Percentiles rank a stretch among this genome's conserved stretches.
These are phyloP conservation scores for Notoglanidium macrostoma DNA, from an alignment of 2,797 vertebrate species.

Conservation along the genomic window DNA sequence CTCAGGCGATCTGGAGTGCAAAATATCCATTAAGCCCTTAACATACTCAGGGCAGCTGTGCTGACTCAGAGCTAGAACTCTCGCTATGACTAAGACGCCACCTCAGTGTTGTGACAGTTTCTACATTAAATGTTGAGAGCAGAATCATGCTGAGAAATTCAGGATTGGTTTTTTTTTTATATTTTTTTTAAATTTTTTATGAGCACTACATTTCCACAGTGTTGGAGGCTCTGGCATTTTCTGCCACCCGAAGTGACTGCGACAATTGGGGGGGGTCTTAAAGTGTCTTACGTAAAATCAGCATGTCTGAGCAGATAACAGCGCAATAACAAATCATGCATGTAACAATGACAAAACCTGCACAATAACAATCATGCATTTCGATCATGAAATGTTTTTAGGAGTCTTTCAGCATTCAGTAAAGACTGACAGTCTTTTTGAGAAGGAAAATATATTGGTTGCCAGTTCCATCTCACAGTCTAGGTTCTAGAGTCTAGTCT, in stretches of 20 bases:
- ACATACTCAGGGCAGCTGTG: neutral
- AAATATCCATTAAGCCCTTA: conserved; percentile 5
- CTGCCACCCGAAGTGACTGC: conserved; percentile 32
- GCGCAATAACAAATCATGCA: conserved; percentile 11
- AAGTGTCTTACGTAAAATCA: neutral
- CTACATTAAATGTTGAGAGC: conserved; percentile 18
- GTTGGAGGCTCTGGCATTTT: neutral
- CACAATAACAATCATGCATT: conserved; percentile 26
- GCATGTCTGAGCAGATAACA: neutral
- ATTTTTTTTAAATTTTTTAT: conserved; percentile 53
- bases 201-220: conserved; percentile 31
- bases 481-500: too few relatives aligned
- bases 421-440: neutral
- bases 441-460: conserved; percentile 20
- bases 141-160: conserved; percentile 16
- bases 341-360: too few relatives aligned
- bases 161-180: conserved; percentile 50
- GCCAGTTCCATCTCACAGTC: neutral
- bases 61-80: conserved; percentile 6
- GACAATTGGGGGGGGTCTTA: conserved; percentile 9
- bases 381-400: conserved; percentile 48
- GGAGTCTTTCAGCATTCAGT: neutral
- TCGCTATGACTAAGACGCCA: conserved; percentile 16
- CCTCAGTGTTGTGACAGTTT: conserved; percentile 10
- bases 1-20: neutral